These are phyloP conservation scores for Sapajus apella DNA, from an alignment of 2,113 vertebrate species.

Conservation along the genomic window DNA sequence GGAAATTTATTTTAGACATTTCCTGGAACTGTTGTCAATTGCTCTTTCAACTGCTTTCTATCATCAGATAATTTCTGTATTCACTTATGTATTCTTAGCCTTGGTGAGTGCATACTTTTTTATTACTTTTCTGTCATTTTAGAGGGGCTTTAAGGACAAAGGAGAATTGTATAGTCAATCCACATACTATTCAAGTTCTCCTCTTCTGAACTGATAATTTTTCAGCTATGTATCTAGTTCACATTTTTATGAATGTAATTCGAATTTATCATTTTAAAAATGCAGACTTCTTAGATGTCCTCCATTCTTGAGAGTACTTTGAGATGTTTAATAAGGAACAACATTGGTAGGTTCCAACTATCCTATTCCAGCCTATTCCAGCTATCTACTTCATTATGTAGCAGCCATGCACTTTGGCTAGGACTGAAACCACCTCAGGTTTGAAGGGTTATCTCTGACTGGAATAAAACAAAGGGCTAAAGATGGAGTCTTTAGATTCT, in stretches of 20 bases:
- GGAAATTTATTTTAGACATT: not conserved
- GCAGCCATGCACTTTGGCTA: not conserved
- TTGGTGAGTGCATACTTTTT: not conserved
- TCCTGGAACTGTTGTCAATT: not conserved
- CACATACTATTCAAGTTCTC: not conserved
- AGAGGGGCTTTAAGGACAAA: not conserved
- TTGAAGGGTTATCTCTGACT: not conserved
- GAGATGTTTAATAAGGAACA: not conserved
- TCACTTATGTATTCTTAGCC: not conserved
- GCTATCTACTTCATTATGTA: not conserved
- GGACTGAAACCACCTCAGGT: not conserved
- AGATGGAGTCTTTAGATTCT: not conserved
- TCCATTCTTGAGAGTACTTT: not conserved
- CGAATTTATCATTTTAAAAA: not conserved
- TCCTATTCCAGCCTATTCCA: not conserved
- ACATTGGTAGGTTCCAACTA: not conserved
- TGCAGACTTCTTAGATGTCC: not conserved
- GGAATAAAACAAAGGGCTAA: not conserved
- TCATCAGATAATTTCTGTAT: not conserved
- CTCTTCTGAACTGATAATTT: conserved; percentile 31
- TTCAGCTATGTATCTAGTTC: not conserved
- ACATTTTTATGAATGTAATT: not conserved
- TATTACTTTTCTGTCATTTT: not conserved
- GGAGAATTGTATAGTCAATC: not conserved
- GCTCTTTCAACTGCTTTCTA: not conserved